Evolutionary conservation across 2,888 invertebrate species (phyloP).

Genomic region (Saturnia japonica): DNA sequence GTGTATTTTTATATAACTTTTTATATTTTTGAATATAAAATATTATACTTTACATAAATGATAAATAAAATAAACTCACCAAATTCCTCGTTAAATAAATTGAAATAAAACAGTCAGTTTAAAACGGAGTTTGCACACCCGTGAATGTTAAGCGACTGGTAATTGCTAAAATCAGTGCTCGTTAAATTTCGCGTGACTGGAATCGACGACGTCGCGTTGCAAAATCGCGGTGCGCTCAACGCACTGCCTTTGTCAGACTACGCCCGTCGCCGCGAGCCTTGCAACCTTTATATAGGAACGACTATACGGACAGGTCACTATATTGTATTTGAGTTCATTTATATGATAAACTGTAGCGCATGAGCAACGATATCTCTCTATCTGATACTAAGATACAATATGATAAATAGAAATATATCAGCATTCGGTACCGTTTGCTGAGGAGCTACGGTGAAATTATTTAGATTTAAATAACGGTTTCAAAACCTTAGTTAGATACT

Average conservation of each 20-base stretch:
- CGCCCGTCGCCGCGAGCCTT: slow-evolving; percentile 59
- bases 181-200: slow-evolving; percentile 24
- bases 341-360: slow-evolving; percentile 63
- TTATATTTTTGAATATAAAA: neutral
- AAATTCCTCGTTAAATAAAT: neutral
- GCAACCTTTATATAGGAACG: slow-evolving; percentile 64
- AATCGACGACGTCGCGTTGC: slow-evolving; percentile 31
- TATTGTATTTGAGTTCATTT: slow-evolving; percentile 57
- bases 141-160: neutral
- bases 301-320: slow-evolving; percentile 49
- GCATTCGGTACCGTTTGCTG: too few species aligned
- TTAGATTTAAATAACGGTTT: too few species aligned
- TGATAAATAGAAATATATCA: too few species aligned
- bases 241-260: slow-evolving; percentile 55
- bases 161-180: slow-evolving; percentile 9
- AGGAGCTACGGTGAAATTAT: too few species aligned
- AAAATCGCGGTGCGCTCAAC: slow-evolving; percentile 42
- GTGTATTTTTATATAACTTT: too few species aligned
- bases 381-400: neutral
- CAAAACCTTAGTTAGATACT: too few species aligned
- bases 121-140: slow-evolving; percentile 35
- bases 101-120: neutral
- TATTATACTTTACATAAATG: neutral
- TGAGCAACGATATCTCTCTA: slow-evolving; percentile 39
- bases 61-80: slow-evolving; percentile 1